Evolutionary conservation across 2,888 invertebrate genomes (phyloP).

Genomic region (Melangyna quadrimaculata): DNA sequence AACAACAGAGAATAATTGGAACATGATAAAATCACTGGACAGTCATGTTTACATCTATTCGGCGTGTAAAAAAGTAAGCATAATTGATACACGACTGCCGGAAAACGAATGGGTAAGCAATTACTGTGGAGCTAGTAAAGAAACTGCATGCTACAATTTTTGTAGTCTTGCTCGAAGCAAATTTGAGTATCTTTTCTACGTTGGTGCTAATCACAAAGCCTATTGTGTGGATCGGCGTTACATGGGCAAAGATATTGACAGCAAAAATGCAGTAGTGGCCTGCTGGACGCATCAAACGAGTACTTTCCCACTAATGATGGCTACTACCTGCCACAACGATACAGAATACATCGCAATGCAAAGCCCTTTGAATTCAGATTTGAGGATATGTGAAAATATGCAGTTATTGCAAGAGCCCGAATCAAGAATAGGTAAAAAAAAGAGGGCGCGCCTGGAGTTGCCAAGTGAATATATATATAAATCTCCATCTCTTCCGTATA

Average conservation of each 20-base stretch:
- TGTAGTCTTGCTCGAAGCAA: constrained; percentile 75
- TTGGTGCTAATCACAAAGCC: constrained; percentile 78
- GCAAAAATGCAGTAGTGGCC: constrained; percentile 43
- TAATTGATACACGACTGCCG: constrained; percentile 76
- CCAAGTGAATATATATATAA: constrained; percentile 62
- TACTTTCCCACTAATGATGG: constrained; percentile 76
- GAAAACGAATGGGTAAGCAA: constrained; percentile 72
- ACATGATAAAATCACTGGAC: constrained; percentile 73
- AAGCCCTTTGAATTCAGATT: constrained; percentile 75
- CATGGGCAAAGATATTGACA: constrained; percentile 72
- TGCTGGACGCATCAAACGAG: constrained; percentile 79
- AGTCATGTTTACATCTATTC: constrained; percentile 76
- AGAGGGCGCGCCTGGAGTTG: constrained; percentile 9
- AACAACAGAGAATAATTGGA: constrained; percentile 74
- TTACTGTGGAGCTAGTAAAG: constrained; percentile 31
- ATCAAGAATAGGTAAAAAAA: neutral
- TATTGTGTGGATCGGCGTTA: constrained; percentile 77
- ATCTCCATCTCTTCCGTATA: constrained; percentile 76
- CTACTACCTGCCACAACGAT: constrained; percentile 71
- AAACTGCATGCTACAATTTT: constrained; percentile 75
- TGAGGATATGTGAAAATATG: constrained; percentile 76
- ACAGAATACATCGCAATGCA: constrained; percentile 76
- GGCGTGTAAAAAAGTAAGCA: constrained; percentile 73
- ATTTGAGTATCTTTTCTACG: constrained; percentile 77
- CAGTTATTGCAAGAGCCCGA: constrained; percentile 29